Base-by-base conservation (phyloP, 2,888 invertebrate genomes). In the Slavum lentiscoides region DNA sequence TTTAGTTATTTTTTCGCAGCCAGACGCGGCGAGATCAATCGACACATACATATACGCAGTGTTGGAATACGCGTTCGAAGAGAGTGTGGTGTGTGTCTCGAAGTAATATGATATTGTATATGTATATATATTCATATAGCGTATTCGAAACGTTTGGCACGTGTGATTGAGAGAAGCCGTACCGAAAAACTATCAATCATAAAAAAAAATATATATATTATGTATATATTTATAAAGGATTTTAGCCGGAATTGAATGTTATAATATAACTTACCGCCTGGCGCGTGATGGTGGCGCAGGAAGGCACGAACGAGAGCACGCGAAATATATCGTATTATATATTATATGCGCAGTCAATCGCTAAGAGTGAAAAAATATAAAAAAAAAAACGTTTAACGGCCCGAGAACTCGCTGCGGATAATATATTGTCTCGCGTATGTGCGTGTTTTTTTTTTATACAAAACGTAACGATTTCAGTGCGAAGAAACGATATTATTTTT, bases 161-260 rank as follows among this genome's bases (percentile, higher is more conserved):
- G 75, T 68, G 49, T 59, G 75, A 75, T 75, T 68, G 67, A 59
- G 75, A 68, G 77, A 69, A 69, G 61, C 61, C 69, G n/a, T n/a
- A 62, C 69, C 69, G 39, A 77, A 77, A 75, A 70, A 62, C 69
- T 77, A 77, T 77, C 76, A 77, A 77, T 77, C 76, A 77, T 68
- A 61, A 66, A 39, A 73, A 70, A 70, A 37, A 13, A 55, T 49
- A 49, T 13, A 49, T 11, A 49, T 49, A 49, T n/a, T n/a, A n/a
- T n/a, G n/a, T 49, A 49, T 49, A 15, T 30, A 30, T 30, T 2
- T 30, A 30, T 30, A 30, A 30, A 30, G 30, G 11, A 49, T 11
- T 49, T 49, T 49, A 49, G 49, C 11, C 0, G 15, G 49, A 49
- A 49, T 49, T 49, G 49, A 49, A 49, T 11, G 49, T 49, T 49